Percentiles rank a stretch among this genome's conserved stretches.
These are phyloP conservation scores for Struthio camelus DNA, from an alignment of 2,113 vertebrate species.

Conservation along the genomic window DNA sequence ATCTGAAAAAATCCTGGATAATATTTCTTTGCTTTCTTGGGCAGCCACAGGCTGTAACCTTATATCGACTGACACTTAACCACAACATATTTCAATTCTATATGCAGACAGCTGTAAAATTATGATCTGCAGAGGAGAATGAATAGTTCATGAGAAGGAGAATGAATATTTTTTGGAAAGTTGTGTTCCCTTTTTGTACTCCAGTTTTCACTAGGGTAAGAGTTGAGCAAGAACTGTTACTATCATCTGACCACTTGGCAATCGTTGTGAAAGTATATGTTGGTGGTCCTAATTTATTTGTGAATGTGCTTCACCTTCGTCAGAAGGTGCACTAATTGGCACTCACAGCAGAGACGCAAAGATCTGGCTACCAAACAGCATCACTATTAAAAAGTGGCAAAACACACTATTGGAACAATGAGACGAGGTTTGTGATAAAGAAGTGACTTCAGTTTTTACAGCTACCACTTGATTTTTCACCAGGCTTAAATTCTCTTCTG, in stretches of 20 bases:
- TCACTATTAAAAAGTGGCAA: not conserved
- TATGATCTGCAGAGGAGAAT: not conserved
- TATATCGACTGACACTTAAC: not conserved
- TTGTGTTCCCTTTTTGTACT: not conserved
- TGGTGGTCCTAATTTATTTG: not conserved
- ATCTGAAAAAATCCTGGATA: not conserved
- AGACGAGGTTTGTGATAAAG: not conserved
- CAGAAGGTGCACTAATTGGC: not conserved
- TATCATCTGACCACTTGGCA: not conserved
- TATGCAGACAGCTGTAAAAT: not conserved
- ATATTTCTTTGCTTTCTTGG: not conserved
- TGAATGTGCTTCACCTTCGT: not conserved
- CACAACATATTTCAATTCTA: not conserved
- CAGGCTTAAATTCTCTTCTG: not conserved
- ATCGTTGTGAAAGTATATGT: not conserved
- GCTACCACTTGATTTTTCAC: not conserved
- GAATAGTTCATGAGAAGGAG: not conserved
- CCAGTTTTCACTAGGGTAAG: not conserved
- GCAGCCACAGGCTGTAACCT: not conserved
- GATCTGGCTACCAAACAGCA: not conserved
- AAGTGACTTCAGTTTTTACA: not conserved
- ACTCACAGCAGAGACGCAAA: not conserved
- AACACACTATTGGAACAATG: not conserved
- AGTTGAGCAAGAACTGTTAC: not conserved
- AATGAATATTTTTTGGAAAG: not conserved